Percentiles rank a stretch among this genome's conserved stretches.
These are phyloP conservation scores for Furcula furcula DNA, from an alignment of 2,888 invertebrate genomes.

Conservation along the genomic window DNA sequence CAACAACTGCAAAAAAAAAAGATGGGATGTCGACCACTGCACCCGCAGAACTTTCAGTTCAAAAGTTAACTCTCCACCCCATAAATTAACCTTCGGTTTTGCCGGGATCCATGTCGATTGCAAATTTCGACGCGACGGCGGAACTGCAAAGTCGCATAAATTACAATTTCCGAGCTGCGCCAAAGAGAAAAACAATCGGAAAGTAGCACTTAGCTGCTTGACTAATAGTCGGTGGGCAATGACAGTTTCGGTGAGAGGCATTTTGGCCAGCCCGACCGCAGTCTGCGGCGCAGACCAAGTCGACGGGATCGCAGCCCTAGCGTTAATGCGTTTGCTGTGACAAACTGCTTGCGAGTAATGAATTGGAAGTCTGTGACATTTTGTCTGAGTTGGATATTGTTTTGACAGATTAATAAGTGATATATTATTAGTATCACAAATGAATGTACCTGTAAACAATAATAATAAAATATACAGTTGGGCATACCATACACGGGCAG, in stretches of 20 bases:
- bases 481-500: no score
- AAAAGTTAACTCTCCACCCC: slow-evolving; percentile 69
- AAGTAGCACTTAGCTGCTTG: slow-evolving; percentile 78
- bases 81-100: slow-evolving; percentile 81
- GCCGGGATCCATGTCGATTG: slow-evolving; percentile 73
- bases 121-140: slow-evolving; percentile 69
- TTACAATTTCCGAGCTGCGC: slow-evolving; percentile 68
- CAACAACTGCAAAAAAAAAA: slow-evolving; percentile 59
- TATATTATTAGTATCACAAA: no score
- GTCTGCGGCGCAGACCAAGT: slow-evolving; percentile 58
- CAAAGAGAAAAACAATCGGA: slow-evolving; percentile 76
- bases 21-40: slow-evolving; percentile 58
- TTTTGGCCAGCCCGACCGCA: slow-evolving; percentile 52
- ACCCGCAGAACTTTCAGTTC: slow-evolving; percentile 70
- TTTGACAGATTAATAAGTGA: no score
- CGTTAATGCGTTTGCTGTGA: slow-evolving; percentile 52
- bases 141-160: slow-evolving; percentile 80
- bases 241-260: slow-evolving; percentile 61
- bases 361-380: slow-evolving; percentile 33
- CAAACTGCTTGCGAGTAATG: slow-evolving; percentile 49
- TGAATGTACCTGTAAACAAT: no score
- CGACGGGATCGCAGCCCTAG: slow-evolving; percentile 30
- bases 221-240: slow-evolving; percentile 73
- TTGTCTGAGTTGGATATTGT: slow-evolving; percentile 7
- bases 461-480: no score